These are phyloP conservation scores for Apolygus lucorum DNA, from an alignment of 1,140 invertebrate genomes.

Conservation along the genomic window DNA sequence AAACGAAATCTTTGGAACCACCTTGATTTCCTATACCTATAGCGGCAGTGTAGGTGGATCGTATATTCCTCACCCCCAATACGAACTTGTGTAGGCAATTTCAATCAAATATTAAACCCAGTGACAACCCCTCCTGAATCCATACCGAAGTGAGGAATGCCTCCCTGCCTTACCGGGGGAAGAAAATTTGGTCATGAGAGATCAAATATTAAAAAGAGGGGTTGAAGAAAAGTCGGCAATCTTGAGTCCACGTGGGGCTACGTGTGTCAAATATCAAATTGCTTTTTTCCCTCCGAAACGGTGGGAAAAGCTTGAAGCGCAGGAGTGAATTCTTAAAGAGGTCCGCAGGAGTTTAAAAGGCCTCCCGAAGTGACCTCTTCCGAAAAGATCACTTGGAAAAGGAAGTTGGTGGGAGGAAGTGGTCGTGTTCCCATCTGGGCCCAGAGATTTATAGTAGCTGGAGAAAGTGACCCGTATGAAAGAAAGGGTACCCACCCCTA, in stretches of 20 bases:
- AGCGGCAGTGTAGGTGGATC: no score
- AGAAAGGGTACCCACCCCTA: not conserved
- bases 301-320: not conserved
- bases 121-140: no score
- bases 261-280: not conserved
- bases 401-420: not conserved
- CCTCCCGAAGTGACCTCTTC: not conserved
- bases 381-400: not conserved
- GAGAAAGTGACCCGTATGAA: not conserved
- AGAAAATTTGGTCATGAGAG: not conserved
- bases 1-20: no score
- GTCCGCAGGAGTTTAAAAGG: not conserved
- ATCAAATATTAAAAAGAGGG: not conserved
- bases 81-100: no score
- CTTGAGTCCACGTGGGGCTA: not conserved
- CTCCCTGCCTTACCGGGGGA: no score
- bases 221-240: not conserved
- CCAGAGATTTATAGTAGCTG: not conserved
- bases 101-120: no score
- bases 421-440: no score
- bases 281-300: not conserved
- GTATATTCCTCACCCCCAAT: no score
- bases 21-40: no score
- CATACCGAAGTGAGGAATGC: no score
- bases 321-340: slow-evolving; percentile 1